Conservation (phyloP, 2,888 invertebrate species). For the Drosophila rellima region DNA sequence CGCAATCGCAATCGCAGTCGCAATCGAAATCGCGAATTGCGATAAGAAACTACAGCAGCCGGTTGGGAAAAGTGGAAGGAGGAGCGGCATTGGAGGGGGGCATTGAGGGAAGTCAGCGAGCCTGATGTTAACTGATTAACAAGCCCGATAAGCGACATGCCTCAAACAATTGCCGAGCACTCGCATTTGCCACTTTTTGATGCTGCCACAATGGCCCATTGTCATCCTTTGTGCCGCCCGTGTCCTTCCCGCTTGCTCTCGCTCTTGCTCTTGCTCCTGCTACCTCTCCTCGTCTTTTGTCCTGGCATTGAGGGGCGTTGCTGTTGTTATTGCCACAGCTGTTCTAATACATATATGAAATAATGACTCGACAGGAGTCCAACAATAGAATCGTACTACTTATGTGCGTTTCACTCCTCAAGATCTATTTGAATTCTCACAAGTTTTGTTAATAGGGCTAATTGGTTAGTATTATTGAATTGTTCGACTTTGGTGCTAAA, state of each 20-base stretch:
- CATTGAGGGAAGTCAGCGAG: constrained; percentile 73
- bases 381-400: constrained; percentile 15
- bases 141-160: constrained; percentile 68
- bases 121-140: constrained; percentile 77
- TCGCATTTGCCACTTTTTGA: constrained; percentile 71
- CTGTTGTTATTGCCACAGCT: constrained; percentile 71
- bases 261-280: neutral
- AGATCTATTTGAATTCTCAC: neutral
- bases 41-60: constrained; percentile 26
- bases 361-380: constrained; percentile 30
- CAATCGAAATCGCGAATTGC: constrained; percentile 34
- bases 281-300: constrained; percentile 28
- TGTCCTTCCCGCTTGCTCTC: neutral
- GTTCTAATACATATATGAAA: constrained; percentile 52
- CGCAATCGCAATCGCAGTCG: constrained; percentile 18
- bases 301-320: constrained; percentile 40
- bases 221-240: constrained; percentile 36
- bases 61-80: constrained; percentile 1
- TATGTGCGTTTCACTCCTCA: neutral
- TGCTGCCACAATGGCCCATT: constrained; percentile 47
- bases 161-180: constrained; percentile 55
- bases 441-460: neutral
- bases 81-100: constrained; percentile 10
- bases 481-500: too few species aligned
- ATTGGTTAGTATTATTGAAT: neutral